Evolutionary conservation across 2,797 vertebrate species (phyloP).

Genomic region (Euphonia xanthogaster): DNA sequence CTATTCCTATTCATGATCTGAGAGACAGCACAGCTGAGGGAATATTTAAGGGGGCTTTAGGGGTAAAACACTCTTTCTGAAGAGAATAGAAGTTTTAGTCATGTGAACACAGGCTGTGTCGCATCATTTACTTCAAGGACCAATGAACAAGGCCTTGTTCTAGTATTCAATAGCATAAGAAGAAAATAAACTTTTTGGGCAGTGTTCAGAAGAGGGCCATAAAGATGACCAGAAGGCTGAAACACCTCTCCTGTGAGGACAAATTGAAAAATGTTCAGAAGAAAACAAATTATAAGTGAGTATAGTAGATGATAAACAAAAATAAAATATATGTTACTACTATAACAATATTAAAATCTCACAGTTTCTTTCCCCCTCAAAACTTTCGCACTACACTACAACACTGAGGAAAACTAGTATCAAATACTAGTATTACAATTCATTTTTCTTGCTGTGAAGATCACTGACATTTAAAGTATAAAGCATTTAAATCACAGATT

Average conservation of each 20-base stretch:
- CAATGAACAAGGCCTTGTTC: not conserved
- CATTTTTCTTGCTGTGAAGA: not conserved
- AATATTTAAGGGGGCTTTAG: not conserved
- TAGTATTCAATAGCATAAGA: not conserved
- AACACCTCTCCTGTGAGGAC: not conserved
- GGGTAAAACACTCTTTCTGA: not conserved
- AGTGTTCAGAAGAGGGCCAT: not conserved
- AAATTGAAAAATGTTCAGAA: not conserved
- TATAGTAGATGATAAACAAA: not conserved
- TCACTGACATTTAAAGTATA: not conserved
- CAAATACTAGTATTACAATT: not conserved
- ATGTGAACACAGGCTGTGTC: rapidly evolving
- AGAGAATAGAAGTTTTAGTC: not conserved
- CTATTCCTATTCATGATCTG: not conserved
- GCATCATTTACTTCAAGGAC: rapidly evolving
- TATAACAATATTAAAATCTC: not conserved
- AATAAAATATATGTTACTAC: not conserved
- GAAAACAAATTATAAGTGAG: not conserved
- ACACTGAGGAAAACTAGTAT: not conserved
- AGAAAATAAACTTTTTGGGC: not conserved
- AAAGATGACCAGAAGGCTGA: not conserved
- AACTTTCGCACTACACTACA: not conserved
- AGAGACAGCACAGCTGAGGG: not conserved
- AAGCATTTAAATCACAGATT: not conserved
- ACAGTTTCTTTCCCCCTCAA: rapidly evolving